These are phyloP conservation scores for Gari tellinella DNA, from an alignment of 2,888 invertebrate genomes.

Conservation along the genomic window DNA sequence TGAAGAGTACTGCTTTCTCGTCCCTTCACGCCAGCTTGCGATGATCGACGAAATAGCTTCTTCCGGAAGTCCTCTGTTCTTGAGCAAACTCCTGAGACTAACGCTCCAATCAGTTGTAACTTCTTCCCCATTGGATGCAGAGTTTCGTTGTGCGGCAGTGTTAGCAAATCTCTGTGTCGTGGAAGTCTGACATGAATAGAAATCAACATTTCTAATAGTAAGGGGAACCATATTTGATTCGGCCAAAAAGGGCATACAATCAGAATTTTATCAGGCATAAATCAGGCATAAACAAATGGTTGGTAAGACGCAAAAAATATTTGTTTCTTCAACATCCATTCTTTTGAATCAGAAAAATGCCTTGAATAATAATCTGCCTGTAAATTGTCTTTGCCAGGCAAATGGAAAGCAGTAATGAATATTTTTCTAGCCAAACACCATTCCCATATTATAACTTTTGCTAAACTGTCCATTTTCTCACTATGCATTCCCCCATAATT, in stretches of 20 bases:
- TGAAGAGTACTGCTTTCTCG: too few relatives aligned
- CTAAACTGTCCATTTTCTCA: too few relatives aligned
- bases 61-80: too few relatives aligned
- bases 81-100: too few relatives aligned
- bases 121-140: too few relatives aligned
- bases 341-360: constrained; percentile 15
- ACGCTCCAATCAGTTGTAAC: too few relatives aligned
- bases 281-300: constrained; percentile 22
- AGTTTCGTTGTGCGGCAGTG: too few relatives aligned
- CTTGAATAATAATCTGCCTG: constrained; percentile 24
- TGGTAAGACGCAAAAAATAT: constrained; percentile 27
- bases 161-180: constrained; percentile 7
- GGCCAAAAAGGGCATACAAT: constrained; percentile 19
- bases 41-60: too few relatives aligned
- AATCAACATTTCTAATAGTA: constrained; percentile 10
- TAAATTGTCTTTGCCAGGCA: constrained; percentile 17
- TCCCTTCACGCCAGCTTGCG: too few relatives aligned
- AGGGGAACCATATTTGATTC: constrained; percentile 30
- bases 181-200: constrained; percentile 7
- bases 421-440: too few relatives aligned
- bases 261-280: constrained; percentile 13
- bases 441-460: too few relatives aligned
- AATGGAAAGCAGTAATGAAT: constrained; percentile 8
- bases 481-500: too few relatives aligned
- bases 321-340: constrained; percentile 38